Evolutionary conservation across 2,113 vertebrate species (phyloP).

Genomic region (Proterorhinus semilunaris): DNA sequence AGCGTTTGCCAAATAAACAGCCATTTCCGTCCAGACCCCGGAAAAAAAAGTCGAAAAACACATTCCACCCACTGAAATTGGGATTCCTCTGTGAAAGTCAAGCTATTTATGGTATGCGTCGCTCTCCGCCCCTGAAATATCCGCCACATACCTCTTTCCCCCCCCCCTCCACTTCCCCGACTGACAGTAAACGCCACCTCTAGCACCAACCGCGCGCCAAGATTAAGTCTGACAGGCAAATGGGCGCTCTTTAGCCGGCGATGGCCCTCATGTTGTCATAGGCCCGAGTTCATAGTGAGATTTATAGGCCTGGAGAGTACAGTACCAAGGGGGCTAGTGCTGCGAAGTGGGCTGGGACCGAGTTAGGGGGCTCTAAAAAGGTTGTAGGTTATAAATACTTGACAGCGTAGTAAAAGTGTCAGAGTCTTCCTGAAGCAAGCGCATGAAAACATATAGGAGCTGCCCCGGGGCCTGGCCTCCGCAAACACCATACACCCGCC

Average conservation of each 20-base stretch:
- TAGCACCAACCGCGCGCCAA: slow-evolving; percentile 43
- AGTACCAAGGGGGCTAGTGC: slow-evolving; percentile 34
- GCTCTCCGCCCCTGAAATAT: slow-evolving; percentile 59
- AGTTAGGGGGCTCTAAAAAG: slow-evolving; percentile 58
- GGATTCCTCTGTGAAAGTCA: slow-evolving; percentile 61
- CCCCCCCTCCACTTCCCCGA: slow-evolving; percentile 27
- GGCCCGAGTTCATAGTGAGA: slow-evolving; percentile 46
- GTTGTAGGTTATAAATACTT: slow-evolving; percentile 74
- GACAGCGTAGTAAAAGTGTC: slow-evolving; percentile 69
- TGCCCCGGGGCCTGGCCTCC: neutral
- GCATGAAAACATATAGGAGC: slow-evolving; percentile 22
- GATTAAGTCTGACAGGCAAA: slow-evolving; percentile 69
- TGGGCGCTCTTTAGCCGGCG: slow-evolving; percentile 55
- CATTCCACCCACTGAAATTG: slow-evolving; percentile 64
- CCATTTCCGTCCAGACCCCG: slow-evolving; percentile 58
- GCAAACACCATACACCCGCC: neutral
- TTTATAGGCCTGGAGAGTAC: slow-evolving; percentile 56
- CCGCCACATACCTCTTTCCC: slow-evolving; percentile 26
- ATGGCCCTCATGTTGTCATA: slow-evolving; percentile 62
- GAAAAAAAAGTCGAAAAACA: slow-evolving; percentile 31
- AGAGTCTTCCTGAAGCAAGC: slow-evolving; percentile 61
- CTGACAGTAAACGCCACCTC: slow-evolving; percentile 58
- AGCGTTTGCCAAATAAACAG: slow-evolving; percentile 65
- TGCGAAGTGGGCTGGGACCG: slow-evolving; percentile 33
- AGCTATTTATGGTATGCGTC: slow-evolving; percentile 68